Evolutionary conservation across 1,140 invertebrate species (phyloP), one percentile per base, ranked within the genome.

Genomic region (Cotesia typhae): DNA sequence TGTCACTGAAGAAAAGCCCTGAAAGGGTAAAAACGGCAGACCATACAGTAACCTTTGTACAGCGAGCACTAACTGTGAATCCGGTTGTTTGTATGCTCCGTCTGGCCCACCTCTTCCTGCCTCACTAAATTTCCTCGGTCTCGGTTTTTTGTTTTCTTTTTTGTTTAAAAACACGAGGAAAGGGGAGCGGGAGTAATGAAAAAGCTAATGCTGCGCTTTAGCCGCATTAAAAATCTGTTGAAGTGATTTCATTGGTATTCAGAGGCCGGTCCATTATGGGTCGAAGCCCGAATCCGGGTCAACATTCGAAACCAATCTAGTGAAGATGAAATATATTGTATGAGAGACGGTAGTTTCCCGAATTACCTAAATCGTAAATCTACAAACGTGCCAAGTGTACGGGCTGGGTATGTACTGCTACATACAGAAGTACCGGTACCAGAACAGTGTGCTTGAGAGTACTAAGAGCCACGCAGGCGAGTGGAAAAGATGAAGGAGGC

Each of bases 1-100:
- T 61, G 60, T 61, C 35, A 47, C 41, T 47, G 53, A 55, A 55
- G 5, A 55, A n/a, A 55, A 14, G 17, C 53, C 7, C 9, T 28
- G 14, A 35, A 59, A 20, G 57, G 20, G 20, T 59, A 63, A 38
- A 35, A n/a, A 37, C 37, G 14, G 35, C n/a, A 47, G 67, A 65
- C 38, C 17, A 64, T 36, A 65, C 66, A 59, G 69, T 68, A 65
- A 77, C 73, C 76, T 80, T 81, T 81, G 74, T 81, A 79, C 79
- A 73, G 75, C 66, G 67, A 60, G 77, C 80, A 81, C 73, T 75
- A 77, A 81, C 79, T 80, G 77, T 81, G 77, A 81, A 81, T 81
- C 80, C 80, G 80, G 80, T 80, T 55, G 59, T 74, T 74, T 74
- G 75, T 75, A 47, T 47, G 74, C 74, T 72, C 55, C 77, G 74